Evolutionary conservation across 2,797 vertebrate species (phyloP).

Genomic region (Brachyrhaphis roseni): DNA sequence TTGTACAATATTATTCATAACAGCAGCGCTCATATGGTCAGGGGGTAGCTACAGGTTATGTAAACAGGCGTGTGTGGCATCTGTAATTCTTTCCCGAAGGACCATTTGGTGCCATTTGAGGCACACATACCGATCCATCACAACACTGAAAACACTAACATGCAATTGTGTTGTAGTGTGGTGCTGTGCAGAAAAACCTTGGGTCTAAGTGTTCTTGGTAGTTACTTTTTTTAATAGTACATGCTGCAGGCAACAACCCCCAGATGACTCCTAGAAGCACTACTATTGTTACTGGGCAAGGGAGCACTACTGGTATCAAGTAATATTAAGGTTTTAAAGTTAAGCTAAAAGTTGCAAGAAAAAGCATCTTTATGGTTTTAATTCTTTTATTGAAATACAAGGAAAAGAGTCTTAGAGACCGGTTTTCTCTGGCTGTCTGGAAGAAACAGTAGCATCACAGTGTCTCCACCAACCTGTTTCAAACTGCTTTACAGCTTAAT

Average conservation of each 20-base stretch:
- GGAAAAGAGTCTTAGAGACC: not conserved
- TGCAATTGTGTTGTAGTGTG: not conserved
- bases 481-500: not conserved
- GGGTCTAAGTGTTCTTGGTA: not conserved
- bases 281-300: not conserved
- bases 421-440: not conserved
- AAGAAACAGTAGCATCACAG: not conserved
- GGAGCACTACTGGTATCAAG: not conserved
- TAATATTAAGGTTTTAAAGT: not conserved
- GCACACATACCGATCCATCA: not conserved
- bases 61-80: slow-evolving; percentile 35
- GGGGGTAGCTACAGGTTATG: slow-evolving; percentile 46
- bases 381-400: not conserved
- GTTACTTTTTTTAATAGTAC: not conserved
- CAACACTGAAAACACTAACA: not conserved
- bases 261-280: not conserved
- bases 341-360: not conserved
- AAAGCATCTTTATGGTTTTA: not conserved
- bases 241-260: not conserved
- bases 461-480: not conserved
- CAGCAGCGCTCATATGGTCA: slow-evolving; percentile 26
- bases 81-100: slow-evolving; percentile 27
- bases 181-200: not conserved
- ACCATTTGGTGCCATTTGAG: slow-evolving; percentile 8
- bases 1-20: slow-evolving; percentile 4